Evolutionary conservation across 2,888 invertebrate genomes (phyloP), one percentile per base, ranked within the genome.

Genomic region (Andrena marginata): DNA sequence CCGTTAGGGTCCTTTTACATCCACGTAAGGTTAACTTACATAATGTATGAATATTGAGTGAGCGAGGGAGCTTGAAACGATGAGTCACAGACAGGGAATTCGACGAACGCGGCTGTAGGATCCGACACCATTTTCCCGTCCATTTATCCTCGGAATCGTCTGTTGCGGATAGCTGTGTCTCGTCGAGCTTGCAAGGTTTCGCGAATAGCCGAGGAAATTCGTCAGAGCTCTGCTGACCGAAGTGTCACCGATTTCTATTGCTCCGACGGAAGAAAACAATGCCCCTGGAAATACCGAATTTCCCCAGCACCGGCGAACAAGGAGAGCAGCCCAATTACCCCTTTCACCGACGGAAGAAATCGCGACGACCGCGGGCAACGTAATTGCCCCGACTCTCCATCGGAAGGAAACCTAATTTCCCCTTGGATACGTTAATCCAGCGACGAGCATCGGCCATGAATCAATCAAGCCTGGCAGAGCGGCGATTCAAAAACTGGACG

Each of bases 11-110:
- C 77, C 82, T 68, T 85, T 85, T 80, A 83, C 82, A 70, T 67
- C 72, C 77, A 77, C 82, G 82, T 68, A 77, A 78, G 80, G 77
- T 86, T 80, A 85, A 85, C 85, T 83, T 85, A 82, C 82, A 80
- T 85, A 86, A 86, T 76, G 83, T 74, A 78, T 80, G 86, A 85
- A 85, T 85, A 83, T 81, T 65, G 83, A 76, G 72, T 29, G 77
- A 76, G 67, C 71, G 72, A 26, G 62, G 29, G 60, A 72, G 56
- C 69, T 54, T 26, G 68, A 20, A 77, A 78, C 69, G 71, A 77
- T 84, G 85, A 86, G 69, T 85, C 86, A 86, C 72, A 33, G 23
- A 54, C 59, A 35, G 77, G 48, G 82, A 82, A 85, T 84, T 75
- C 81, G 69, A 75, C 70, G 73, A 31, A 54, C 63, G 29, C 1